Evolutionary conservation across 2,113 vertebrate genomes (phyloP), one percentile per base, ranked within the genome.

Genomic region (Eubucco bourcierii): DNA sequence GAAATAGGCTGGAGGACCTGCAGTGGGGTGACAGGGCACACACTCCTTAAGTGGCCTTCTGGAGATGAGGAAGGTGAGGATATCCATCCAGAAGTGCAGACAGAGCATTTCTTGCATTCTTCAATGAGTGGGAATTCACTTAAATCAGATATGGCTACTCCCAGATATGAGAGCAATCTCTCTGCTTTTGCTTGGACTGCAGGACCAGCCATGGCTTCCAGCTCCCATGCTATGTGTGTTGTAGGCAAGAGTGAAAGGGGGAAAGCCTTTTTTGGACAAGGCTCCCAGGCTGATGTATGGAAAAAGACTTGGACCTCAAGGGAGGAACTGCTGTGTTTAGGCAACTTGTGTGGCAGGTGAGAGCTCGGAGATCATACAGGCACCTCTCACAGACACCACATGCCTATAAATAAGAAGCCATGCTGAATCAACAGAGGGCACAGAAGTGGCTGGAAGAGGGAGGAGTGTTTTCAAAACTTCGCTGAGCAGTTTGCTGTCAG

Each of bases 141-240:
- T 61, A 52, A 84, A 53, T 15, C 15, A 60, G 39, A 52, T 52
- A 25, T 52, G 50, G 50, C 50, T 52, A 52, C 13, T 84, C 25
- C 8, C 31, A 68, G 37, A 27, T 64, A 53, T 84, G 41, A 47
- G 37, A 92, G 59, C 63, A 84, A 55, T n/a, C 44, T 52, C 47
- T 80, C 58, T 67, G 50, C 59, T 75, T 86, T 65, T 2, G 0
- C 52, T 74, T 55, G 12, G 44, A 39, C 29, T 46, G 19, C 27
- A 73, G n/a, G 39, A 39, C 20, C 0, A 2, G 27, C 39, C 55
- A 19, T 0, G 0, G 37, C 77, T 90, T 81, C 61, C 58, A 74
- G 7, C 5, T 88, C 33, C n/a, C 18, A 5, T 47, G 58, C 20
- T 3, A 0, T 56, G 8, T 23, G 28, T 4, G 0, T 29, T 16